Evolutionary conservation across 2,888 invertebrate species (phyloP).

Genomic region (Tetanocera ferruginea): DNA sequence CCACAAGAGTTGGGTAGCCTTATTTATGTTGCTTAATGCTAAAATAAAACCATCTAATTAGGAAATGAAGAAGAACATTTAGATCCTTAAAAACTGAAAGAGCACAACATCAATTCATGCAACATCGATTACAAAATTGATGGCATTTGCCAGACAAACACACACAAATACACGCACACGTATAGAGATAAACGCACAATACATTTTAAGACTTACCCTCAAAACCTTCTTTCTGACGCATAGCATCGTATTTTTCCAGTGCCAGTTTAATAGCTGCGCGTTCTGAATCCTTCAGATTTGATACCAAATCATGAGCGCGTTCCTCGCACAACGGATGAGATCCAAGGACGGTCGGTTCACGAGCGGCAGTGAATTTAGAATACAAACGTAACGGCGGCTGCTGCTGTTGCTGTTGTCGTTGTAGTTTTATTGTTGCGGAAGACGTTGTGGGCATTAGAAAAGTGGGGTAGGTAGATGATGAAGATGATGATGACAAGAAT

Average conservation of each 20-base stretch:
- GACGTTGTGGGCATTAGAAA: not conserved
- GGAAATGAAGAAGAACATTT: not conserved
- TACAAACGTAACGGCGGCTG: slow-evolving; percentile 32
- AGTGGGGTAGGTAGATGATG: not conserved
- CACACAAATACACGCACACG: not conserved
- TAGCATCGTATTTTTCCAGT: slow-evolving; percentile 81
- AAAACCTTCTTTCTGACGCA: slow-evolving; percentile 81
- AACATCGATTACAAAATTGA: not conserved
- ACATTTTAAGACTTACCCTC: slow-evolving; percentile 75
- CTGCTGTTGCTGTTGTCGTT: not conserved
- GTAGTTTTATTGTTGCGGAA: slow-evolving; percentile 2
- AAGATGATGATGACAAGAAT: slow-evolving; percentile 37
- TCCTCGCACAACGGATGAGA: slow-evolving; percentile 73
- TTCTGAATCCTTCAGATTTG: slow-evolving; percentile 81
- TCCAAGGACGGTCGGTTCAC: slow-evolving; percentile 44
- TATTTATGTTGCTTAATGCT: no score
- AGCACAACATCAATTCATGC: slow-evolving; percentile 5
- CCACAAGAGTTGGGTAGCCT: no score
- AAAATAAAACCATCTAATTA: no score
- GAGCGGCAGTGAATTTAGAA: slow-evolving; percentile 54
- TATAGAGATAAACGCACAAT: not conserved
- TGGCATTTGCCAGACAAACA: not conserved
- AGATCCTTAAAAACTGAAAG: not conserved
- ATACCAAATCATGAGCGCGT: slow-evolving; percentile 81
- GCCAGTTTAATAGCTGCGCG: slow-evolving; percentile 78